Evolutionary conservation across 2,888 invertebrate genomes (phyloP), one percentile per base, ranked within the genome.

Genomic region (Autographa pulchrina): DNA sequence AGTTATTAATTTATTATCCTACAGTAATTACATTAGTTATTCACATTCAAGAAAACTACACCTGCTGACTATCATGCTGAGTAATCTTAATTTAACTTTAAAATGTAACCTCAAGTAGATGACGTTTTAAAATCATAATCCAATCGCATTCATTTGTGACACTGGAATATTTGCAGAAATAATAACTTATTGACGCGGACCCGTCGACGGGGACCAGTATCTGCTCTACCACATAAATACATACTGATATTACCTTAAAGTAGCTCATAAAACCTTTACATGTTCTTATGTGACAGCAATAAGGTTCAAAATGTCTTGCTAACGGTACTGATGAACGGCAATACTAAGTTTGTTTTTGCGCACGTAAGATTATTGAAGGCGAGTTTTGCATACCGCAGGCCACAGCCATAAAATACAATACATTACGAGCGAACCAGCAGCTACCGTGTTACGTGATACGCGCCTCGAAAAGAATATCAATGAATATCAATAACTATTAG

Each of bases 331-430:
- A 58, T 66, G 68, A 79, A 74, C 82, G 69, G 91, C 83, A 92
- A 88, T 88, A 82, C 84, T 84, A 89, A 88, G 72, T 86, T 89
- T 88, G 90, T 86, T 80, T 88, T 89, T 88, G 89, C 85, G 85
- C 84, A 89, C 85, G 88, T 87, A 88, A 91, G 92, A 93, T 92
- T 94, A 93, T 92, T 88, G 92, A 91, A 93, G 92, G 90, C 91
- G 83, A 90, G 93, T 93, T 93, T 93, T 93, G 92, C 93, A 94
- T 93, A 94, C 92, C 92, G 89, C 93, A 90, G 92, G 92, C 92
- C 93, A 90, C 87, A 90, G 88, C 87, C 89, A 92, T 94, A 94
- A 94, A 94, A 92, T 92, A 92, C 91, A 92, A 92, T 90, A 93
- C 92, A 92, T 94, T 92, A 94, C 89, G 93, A 92, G 89, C 89